Base-by-base conservation (phyloP, 2,888 invertebrate genomes). In the Agrotis ipsilon region DNA sequence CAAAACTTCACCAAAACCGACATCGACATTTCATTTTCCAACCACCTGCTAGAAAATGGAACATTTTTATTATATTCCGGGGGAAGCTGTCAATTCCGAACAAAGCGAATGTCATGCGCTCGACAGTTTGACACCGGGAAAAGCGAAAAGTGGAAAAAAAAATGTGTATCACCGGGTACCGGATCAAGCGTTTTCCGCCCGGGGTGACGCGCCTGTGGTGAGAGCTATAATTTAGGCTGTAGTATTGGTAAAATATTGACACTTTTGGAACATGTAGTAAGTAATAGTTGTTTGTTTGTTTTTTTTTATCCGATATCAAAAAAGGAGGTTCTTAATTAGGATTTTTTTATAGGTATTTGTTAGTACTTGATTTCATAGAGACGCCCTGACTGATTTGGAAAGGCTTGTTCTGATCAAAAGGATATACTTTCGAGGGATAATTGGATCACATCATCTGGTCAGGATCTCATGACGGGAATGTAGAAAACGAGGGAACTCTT, bases 121-220 rank as follows among this genome's bases (percentile, higher is more conserved):
- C 71, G 81, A 86, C 85, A 82, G 79, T 24, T 71, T 74, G 87
- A 87, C 86, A 84, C 72, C 68, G 84, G 86, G 86, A 59, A 89
- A 87, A 78, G 79, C 73, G 87, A 85, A 89, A 88, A 90, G 75
- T 86, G 86, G 87, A 90, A 88, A 87, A 88, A 87, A 84, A 86
- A 80, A 55, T 19, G 6, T 69, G 3, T 79, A 80, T 73, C 76
- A 78, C 78, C 86, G 88, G 86, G 85, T 80, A 77, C 86, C 81
- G 87, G 87, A 89, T 82, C 82, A 83, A 86, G 65, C 76, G 81
- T 82, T 84, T 39, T 76, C 84, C 74, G 79, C 86, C 84, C 81
- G 77, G 52, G 69, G 75, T 81, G 60, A 80, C 77, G 45, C 82
- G 19, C 18, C 4, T 11, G 51, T 46, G 11, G 19, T 13, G 4